Percentiles rank a stretch among this genome's conserved stretches.
phyloP scores from a whole-genome alignment of 2,888 invertebrate species.

The Idaea straminata region DNA sequence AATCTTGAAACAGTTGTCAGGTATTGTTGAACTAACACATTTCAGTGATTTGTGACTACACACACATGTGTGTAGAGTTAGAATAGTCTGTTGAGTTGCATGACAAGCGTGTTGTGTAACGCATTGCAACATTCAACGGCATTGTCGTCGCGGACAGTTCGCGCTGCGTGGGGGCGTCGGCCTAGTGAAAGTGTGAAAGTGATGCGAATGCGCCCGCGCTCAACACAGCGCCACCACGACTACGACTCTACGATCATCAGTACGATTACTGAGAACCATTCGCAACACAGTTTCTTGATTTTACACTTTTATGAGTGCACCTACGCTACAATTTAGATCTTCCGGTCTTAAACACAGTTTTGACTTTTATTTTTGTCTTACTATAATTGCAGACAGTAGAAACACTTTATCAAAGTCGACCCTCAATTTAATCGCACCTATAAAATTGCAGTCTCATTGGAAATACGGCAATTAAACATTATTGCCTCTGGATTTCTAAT shows the following conservation, averaged over 20 bases:
- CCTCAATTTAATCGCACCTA: neutral
- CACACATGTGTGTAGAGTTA: conserved; percentile 3
- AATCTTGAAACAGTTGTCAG: neutral
- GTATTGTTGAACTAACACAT: neutral
- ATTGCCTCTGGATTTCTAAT: conserved; percentile 34
- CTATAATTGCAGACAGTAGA: neutral
- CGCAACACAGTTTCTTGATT: neutral
- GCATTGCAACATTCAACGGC: conserved; percentile 62
- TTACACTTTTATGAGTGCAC: neutral
- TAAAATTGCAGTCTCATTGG: conserved; percentile 15
- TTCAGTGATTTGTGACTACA: neutral
- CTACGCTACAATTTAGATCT: neutral
- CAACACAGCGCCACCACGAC: conserved; percentile 25
- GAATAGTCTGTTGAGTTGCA: conserved; percentile 33
- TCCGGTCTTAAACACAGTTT: neutral
- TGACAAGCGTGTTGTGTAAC: conserved; percentile 61
- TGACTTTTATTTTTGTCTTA: neutral
- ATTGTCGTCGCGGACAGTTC: conserved; percentile 35
- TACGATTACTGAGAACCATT: neutral
- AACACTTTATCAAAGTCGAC: neutral
- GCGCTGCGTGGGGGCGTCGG: conserved; percentile 63
- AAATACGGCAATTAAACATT: conserved; percentile 35
- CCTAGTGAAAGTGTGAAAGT: conserved; percentile 80
- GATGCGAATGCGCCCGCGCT: conserved; percentile 66
- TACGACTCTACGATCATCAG: neutral